phyloP scores from a whole-genome alignment of 2,888 invertebrate genomes.

The Silvanus unidentatus region DNA sequence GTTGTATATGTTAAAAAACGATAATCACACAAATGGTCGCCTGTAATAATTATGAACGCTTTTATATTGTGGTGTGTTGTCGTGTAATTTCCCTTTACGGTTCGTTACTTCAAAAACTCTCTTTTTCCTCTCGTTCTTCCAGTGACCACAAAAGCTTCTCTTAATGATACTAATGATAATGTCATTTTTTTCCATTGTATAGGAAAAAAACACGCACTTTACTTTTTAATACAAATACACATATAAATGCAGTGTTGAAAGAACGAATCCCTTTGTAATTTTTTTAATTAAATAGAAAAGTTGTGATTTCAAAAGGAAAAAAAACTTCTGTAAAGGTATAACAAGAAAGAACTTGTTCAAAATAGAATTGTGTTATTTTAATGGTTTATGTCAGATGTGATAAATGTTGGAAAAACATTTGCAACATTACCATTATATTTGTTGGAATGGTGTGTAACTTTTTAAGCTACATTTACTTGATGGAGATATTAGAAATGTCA shows the following conservation, averaged over 20 bases:
- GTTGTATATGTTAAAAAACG: too few species aligned
- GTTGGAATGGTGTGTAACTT: neutral
- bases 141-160: constrained; percentile 7
- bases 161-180: constrained; percentile 21
- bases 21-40: too few species aligned
- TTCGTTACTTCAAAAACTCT: constrained; percentile 12
- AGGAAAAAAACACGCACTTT: constrained; percentile 3
- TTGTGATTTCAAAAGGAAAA: too few species aligned
- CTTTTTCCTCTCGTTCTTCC: constrained; percentile 3
- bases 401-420: constrained; percentile 11
- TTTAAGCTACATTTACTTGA: constrained; percentile 13
- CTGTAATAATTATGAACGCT: neutral
- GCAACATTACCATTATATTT: constrained; percentile 13
- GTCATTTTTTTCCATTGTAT: constrained; percentile 15
- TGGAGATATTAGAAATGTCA: constrained; percentile 13
- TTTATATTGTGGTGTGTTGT: constrained; percentile 11
- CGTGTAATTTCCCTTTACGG: constrained; percentile 14
- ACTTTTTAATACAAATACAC: too few species aligned
- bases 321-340: too few species aligned
- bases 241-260: too few species aligned
- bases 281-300: too few species aligned
- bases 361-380: too few species aligned
- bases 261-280: too few species aligned
- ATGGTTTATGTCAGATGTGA: constrained; percentile 12
- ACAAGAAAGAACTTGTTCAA: too few species aligned